A percentile compares a stretch with the other conserved stretches of the same genome.
Conservation (phyloP, 2,888 invertebrate genomes). For the Drosophila anceps region DNA sequence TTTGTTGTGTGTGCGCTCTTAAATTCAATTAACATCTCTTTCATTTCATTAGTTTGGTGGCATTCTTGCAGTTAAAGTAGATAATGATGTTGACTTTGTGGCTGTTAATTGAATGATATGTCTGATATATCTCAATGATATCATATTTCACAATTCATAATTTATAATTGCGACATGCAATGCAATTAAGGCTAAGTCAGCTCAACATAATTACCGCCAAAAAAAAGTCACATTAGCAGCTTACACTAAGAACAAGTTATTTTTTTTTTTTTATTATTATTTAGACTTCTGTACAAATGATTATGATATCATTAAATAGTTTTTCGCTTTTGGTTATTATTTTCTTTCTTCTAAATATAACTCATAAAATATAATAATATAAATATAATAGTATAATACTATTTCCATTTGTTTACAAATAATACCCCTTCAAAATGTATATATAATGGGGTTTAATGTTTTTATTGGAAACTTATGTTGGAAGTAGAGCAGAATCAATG, state of each 20-base stretch:
- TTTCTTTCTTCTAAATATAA: neutral
- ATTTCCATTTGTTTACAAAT: neutral
- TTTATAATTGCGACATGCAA: constrained; percentile 10
- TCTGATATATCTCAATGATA: constrained; percentile 20
- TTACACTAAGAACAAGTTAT: neutral
- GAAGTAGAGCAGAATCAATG: neutral
- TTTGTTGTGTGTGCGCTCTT: constrained; percentile 8
- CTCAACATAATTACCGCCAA: constrained; percentile 18
- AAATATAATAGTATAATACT: neutral
- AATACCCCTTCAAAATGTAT: neutral
- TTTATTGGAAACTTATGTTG: neutral
- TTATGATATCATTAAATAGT: neutral
- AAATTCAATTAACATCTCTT: constrained; percentile 31
- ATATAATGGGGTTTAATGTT: no score
- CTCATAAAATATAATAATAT: neutral
- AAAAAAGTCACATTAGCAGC: neutral
- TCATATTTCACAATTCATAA: constrained; percentile 10
- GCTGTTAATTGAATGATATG: constrained; percentile 25
- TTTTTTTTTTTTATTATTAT: neutral
- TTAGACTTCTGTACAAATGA: neutral
- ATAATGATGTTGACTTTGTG: constrained; percentile 42
- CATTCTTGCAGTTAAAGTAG: constrained; percentile 7
- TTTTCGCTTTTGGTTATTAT: neutral
- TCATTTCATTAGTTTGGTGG: constrained; percentile 14
- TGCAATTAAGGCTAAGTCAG: constrained; percentile 14